A percentile compares a stretch with the other conserved stretches of the same genome.
phyloP scores from a whole-genome alignment of 2,797 vertebrate species.

The Melanogrammus aeglefinus region DNA sequence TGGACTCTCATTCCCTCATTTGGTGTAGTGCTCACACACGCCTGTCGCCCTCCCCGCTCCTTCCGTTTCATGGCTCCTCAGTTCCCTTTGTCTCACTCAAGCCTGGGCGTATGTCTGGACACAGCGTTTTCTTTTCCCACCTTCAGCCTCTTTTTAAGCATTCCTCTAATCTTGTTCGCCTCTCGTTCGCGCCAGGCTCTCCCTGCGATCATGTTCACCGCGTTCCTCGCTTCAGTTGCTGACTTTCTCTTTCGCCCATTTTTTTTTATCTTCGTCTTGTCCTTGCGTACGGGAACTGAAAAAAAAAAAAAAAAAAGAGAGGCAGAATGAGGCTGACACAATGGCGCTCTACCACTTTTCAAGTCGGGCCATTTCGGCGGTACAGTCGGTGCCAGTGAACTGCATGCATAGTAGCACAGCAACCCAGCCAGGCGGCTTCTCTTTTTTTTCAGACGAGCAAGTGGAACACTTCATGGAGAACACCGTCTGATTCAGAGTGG shows the following conservation, averaged over 20 bases:
- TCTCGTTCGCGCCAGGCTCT: slow-evolving; percentile 23
- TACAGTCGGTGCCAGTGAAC: slow-evolving; percentile 32
- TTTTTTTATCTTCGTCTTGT: slow-evolving; percentile 34
- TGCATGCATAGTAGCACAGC: slow-evolving; percentile 44
- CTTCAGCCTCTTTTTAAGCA: slow-evolving; percentile 10
- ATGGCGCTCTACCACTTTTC: slow-evolving; percentile 42
- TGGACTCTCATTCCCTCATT: slow-evolving; percentile 54
- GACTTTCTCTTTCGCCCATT: slow-evolving; percentile 30
- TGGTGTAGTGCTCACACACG: slow-evolving; percentile 39
- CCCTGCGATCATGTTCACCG: slow-evolving; percentile 22
- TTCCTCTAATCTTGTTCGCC: slow-evolving; percentile 2
- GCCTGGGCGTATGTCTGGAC: slow-evolving; percentile 38
- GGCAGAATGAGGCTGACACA: slow-evolving; percentile 33
- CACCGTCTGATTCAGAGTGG: slow-evolving; percentile 45
- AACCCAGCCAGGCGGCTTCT: slow-evolving; percentile 20
- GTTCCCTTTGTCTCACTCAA: slow-evolving; percentile 39
- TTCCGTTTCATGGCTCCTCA: slow-evolving; percentile 28
- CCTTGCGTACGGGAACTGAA: slow-evolving; percentile 25
- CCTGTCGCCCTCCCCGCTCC: slow-evolving; percentile 36
- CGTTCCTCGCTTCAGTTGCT: slow-evolving; percentile 31
- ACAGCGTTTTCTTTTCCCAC: not conserved
- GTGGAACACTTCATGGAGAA: slow-evolving; percentile 34
- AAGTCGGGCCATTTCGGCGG: slow-evolving; percentile 38
- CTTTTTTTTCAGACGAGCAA: slow-evolving; percentile 24
- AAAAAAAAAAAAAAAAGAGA: slow-evolving; percentile 42